These are phyloP conservation scores for Megaceryle torquata DNA, from an alignment of 2,113 vertebrate species.

Conservation along the genomic window DNA sequence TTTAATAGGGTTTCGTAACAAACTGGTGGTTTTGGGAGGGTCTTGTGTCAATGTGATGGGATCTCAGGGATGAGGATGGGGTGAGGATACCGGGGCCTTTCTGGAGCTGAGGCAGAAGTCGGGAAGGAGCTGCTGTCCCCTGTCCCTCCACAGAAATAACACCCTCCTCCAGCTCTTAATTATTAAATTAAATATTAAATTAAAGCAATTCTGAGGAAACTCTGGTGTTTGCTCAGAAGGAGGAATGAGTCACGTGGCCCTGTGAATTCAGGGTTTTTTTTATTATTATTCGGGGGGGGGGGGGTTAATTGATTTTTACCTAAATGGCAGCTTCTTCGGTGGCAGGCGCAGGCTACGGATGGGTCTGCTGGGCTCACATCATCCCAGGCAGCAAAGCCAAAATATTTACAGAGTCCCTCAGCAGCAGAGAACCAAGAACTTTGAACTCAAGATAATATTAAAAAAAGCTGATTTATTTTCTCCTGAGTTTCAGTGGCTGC, in stretches of 20 bases:
- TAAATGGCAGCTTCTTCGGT: background rate
- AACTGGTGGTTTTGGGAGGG: background rate
- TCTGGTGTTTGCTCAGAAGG: background rate
- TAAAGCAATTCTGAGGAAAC: background rate
- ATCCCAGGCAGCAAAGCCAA: background rate
- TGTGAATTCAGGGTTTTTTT: background rate
- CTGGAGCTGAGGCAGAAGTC: background rate
- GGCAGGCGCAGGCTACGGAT: background rate
- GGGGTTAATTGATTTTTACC: background rate
- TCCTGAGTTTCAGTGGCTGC: background rate
- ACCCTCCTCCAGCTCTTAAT: background rate
- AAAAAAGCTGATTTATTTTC: background rate
- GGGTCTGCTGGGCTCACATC: background rate
- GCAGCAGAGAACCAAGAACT: background rate
- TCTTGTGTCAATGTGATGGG: background rate
- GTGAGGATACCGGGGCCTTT: background rate
- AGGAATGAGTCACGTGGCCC: background rate
- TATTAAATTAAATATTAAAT: background rate
- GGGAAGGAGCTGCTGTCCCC: background rate
- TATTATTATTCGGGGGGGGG: background rate
- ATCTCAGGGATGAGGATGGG: background rate
- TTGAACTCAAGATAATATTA: background rate
- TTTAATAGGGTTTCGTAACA: background rate
- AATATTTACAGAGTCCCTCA: background rate
- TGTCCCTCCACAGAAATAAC: too few species aligned